Evolutionary conservation across 2,797 vertebrate species (phyloP).

Genomic region (Xenopus petersii): DNA sequence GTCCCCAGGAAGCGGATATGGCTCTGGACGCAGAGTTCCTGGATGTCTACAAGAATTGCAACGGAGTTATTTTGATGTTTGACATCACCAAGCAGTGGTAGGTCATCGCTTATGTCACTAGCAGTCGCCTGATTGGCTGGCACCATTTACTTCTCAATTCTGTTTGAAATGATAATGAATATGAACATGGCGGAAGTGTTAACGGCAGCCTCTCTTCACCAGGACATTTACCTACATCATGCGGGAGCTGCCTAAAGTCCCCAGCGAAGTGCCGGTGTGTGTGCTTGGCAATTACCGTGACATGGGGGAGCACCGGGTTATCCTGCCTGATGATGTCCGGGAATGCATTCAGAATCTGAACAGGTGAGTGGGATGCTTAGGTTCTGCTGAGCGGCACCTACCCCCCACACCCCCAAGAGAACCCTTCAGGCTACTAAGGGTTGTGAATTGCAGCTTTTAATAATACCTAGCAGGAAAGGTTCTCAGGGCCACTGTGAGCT

Average conservation of each 20-base stretch:
- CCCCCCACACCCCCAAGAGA: too few species aligned
- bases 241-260: conserved; percentile 92
- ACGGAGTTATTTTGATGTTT: conserved; percentile 97
- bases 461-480: too few species aligned
- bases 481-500: too few species aligned
- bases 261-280: conserved; percentile 90
- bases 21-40: conserved; percentile 96
- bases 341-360: conserved; percentile 85
- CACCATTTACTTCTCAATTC: too few species aligned
- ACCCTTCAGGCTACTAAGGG: too few species aligned
- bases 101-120: conserved; percentile 36
- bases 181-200: too few species aligned
- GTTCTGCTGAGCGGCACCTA: too few species aligned
- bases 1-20: conserved; percentile 81
- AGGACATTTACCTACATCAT: conserved; percentile 97
- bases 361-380: conserved; percentile 69
- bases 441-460: too few species aligned
- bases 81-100: conserved; percentile 99
- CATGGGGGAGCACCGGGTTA: conserved; percentile 95
- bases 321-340: conserved; percentile 86
- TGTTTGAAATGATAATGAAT: too few species aligned
- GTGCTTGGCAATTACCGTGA: conserved; percentile 94
- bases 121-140: too few species aligned
- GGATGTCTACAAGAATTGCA: conserved; percentile 97
- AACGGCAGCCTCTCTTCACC: neutral